Conservation (phyloP, 2,113 vertebrate species). For the Eupsittula cactorum region DNA sequence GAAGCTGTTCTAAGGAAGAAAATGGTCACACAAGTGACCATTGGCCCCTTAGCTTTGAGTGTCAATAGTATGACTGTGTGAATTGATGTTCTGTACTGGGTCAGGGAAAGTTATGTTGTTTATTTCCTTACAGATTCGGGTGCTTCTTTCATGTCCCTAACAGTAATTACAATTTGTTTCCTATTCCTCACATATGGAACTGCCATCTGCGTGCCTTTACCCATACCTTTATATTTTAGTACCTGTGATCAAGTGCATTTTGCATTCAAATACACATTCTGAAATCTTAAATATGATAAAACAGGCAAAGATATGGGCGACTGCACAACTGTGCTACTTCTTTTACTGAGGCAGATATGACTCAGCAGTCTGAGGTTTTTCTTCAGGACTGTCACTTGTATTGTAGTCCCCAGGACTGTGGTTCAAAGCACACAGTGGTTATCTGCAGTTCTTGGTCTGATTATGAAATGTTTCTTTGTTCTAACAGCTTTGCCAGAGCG, state of each 20-base stretch:
- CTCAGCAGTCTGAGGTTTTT: slow-evolving; percentile 62
- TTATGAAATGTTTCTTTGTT: not conserved
- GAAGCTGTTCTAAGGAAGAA: not conserved
- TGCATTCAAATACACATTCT: slow-evolving; percentile 34
- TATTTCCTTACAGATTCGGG: not conserved
- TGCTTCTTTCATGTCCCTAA: not conserved
- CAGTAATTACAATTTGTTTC: not conserved
- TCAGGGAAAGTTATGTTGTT: not conserved
- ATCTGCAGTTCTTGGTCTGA: not conserved
- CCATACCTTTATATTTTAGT: not conserved
- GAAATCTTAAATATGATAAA: slow-evolving; percentile 14
- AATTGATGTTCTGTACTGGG: not conserved
- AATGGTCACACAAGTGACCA: not conserved
- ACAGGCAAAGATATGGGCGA: not conserved
- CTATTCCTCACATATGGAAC: not conserved
- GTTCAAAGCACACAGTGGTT: not conserved
- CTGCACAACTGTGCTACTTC: not conserved
- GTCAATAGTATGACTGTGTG: not conserved
- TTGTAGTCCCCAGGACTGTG: not conserved
- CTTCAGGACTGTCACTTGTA: not conserved
- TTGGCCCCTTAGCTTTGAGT: not conserved
- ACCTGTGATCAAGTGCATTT: not conserved
- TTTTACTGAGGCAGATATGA: slow-evolving; percentile 61
- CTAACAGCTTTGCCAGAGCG: not conserved
- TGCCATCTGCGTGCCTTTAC: not conserved